A percentile compares a stretch with the other conserved stretches of the same genome.
Conservation (phyloP, 2,113 vertebrate species). For the Scomber japonicus region DNA sequence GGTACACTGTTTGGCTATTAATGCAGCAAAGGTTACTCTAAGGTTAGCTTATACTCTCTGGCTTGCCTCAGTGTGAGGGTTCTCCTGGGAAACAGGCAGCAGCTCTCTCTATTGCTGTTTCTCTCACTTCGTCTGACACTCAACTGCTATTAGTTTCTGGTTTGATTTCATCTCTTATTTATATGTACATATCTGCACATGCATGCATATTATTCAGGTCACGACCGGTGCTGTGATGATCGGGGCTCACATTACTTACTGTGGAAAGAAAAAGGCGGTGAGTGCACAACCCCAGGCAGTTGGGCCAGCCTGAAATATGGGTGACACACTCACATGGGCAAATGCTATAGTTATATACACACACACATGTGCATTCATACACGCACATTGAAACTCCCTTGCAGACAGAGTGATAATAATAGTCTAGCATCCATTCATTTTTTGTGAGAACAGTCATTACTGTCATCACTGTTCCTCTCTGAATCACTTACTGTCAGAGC, state of each 20-base stretch:
- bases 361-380: conserved; percentile 1
- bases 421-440: conserved; percentile 53
- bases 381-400: conserved; percentile 22
- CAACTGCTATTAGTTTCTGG: conserved; percentile 33
- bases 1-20: background rate
- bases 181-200: conserved; percentile 45
- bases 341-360: background rate
- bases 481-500: conserved; percentile 61
- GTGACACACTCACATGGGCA: conserved; percentile 4
- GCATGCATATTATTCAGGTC: conserved; percentile 49
- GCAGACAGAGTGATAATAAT: conserved; percentile 56
- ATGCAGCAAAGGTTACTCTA: conserved; percentile 42
- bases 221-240: conserved; percentile 3
- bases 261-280: background rate
- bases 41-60: conserved; percentile 36
- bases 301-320: conserved; percentile 22
- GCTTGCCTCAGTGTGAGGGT: conserved; percentile 19
- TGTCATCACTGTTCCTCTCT: conserved; percentile 62
- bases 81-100: conserved; percentile 33
- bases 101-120: background rate
- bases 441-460: conserved; percentile 64
- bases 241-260: background rate
- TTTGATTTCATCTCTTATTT: conserved; percentile 69
- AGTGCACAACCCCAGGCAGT: background rate
- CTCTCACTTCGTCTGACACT: conserved; percentile 21